Evolutionary conservation across 1,140 invertebrate genomes (phyloP).

Genomic region (Drosophila suzukii): DNA sequence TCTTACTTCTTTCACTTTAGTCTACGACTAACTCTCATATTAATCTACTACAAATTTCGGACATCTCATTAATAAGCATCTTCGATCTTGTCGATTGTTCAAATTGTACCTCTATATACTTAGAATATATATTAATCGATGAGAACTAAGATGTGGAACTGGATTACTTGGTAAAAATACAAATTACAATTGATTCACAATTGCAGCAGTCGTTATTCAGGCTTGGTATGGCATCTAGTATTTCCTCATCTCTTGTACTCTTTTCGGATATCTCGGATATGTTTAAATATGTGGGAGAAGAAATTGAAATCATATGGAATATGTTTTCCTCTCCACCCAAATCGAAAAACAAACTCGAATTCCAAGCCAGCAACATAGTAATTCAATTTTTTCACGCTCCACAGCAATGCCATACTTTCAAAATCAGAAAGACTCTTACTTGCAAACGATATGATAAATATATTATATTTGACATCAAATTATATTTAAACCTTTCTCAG

Average conservation of each 20-base stretch:
- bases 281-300: constrained; percentile 11
- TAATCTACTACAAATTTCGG: too few species aligned
- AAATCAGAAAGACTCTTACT: constrained; percentile 21
- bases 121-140: too few species aligned
- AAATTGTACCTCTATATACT: too few species aligned
- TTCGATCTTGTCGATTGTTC: too few species aligned
- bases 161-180: too few species aligned
- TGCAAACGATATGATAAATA: constrained; percentile 27
- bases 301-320: constrained; percentile 4
- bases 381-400: constrained; percentile 7
- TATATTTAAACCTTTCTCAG: too few species aligned
- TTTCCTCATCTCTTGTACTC: constrained; percentile 26
- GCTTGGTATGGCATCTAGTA: constrained; percentile 9
- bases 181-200: too few species aligned
- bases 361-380: constrained; percentile 4
- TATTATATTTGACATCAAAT: too few species aligned
- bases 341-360: constrained; percentile 2
- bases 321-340: constrained; percentile 14
- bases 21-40: too few species aligned
- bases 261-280: constrained; percentile 22
- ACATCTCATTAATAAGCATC: too few species aligned
- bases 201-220: neutral
- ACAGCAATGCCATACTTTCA: constrained; percentile 10
- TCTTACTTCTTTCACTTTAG: too few species aligned
- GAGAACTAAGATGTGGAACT: too few species aligned